These are phyloP conservation scores for Rattus norvegicus DNA, from an alignment of 2,113 vertebrate genomes.

Conservation along the genomic window DNA sequence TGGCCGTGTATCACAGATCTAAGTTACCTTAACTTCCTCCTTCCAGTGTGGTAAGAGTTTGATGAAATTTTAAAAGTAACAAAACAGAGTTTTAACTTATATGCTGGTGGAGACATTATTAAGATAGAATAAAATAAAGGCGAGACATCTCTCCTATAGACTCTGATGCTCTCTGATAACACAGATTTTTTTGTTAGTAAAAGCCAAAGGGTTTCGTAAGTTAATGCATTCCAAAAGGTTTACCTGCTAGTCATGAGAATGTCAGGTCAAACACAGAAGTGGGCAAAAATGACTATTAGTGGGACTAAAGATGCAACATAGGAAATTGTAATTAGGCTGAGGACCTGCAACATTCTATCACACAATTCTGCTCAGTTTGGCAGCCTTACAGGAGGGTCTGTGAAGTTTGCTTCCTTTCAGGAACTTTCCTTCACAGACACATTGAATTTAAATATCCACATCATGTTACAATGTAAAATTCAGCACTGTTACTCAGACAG, in stretches of 20 bases:
- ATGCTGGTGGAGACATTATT: not conserved
- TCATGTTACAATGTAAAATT: not conserved
- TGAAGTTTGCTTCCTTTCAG: not conserved
- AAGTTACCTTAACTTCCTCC: no score
- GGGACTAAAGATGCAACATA: no score
- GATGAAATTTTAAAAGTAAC: not conserved
- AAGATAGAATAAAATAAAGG: not conserved
- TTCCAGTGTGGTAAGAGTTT: not conserved
- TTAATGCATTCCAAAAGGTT: not conserved
- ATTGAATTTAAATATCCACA: slow-evolving; percentile 17
- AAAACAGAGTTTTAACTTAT: not conserved
- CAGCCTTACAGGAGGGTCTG: not conserved
- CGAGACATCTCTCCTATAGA: not conserved
- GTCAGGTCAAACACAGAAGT: not conserved
- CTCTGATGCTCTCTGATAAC: not conserved
- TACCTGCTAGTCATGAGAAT: not conserved
- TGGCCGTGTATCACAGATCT: not conserved
- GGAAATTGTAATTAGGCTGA: not conserved
- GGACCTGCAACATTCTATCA: no score
- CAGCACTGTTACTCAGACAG: not conserved
- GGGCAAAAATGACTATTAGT: not conserved
- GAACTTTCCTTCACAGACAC: not conserved
- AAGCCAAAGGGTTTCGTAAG: not conserved
- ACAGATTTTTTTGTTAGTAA: not conserved
- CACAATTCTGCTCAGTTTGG: not conserved